Evolutionary conservation across 2,113 vertebrate species (phyloP), one percentile per base, ranked within the genome.

Genomic region (Cochlearius cochlearius): DNA sequence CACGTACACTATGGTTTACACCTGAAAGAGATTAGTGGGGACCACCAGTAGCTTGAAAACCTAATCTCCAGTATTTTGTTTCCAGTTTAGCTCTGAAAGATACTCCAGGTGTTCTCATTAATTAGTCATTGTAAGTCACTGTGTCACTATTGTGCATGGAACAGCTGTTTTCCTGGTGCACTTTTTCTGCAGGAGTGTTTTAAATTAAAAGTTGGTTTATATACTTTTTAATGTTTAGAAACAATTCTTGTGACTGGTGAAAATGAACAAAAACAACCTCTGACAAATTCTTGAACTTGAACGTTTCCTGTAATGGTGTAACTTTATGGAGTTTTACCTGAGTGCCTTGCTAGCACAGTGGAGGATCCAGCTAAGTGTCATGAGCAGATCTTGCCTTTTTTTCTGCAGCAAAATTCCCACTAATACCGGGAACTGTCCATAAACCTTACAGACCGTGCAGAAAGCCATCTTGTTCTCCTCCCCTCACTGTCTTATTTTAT

Each of bases 41-140:
- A 98, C 98, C 99, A 98, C 98, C 98, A 99, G 99, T 98, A 99
- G 98, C 98, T 98, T 97, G 92, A 97, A 95, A 96, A 95, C 97
- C 98, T 99, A 99, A 99, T 99, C 99, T 98, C 98, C 66, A 97
- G 98, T 99, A 99, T 99, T 99, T 98, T 98, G 98, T 99, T 99
- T 98, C 99, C 98, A 96, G 98, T 98, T 98, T 97, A 98, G 97
- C 97, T 97, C 96, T 94, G 96, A 97, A 90, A 98, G 97, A 97
- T 98, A 96, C 98, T 98, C 98, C 99, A 99, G 99, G 99, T 99
- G 99, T 99, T 99, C 97, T 93, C 94, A 96, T 97, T 99, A 98
- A 99, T 99, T 98, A 98, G 98, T 91, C 85, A 34, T 64, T 96
- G 93, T 91, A 96, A 97, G 97, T 97, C 95, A 97, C 96, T 96